Percentiles rank a stretch among this genome's conserved stretches.
Conservation (phyloP, 2,888 invertebrate genomes). For the Tachystola acroxantha region DNA sequence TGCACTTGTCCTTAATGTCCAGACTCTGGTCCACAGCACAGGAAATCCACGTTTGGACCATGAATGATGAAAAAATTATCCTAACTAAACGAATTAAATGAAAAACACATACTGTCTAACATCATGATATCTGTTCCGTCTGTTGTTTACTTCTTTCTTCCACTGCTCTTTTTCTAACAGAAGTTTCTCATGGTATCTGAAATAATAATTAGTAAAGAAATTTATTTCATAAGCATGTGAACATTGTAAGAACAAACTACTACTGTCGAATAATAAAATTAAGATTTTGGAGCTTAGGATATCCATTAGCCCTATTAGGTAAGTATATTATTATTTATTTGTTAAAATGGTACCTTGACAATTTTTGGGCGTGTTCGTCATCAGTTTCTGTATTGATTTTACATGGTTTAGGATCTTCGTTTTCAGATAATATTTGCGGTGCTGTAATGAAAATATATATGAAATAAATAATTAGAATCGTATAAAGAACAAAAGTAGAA, state of each 20-base stretch:
- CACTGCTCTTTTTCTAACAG: conserved; percentile 59
- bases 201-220: too few relatives aligned
- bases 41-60: too few relatives aligned
- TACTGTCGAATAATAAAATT: too few relatives aligned
- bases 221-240: too few relatives aligned
- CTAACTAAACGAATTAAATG: conserved; percentile 5
- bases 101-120: conserved; percentile 52
- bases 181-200: conserved; percentile 52
- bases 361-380: conserved; percentile 33
- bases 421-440: conserved; percentile 37
- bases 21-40: too few relatives aligned
- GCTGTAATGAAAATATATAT: conserved; percentile 29
- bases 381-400: conserved; percentile 25
- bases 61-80: neutral
- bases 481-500: too few relatives aligned
- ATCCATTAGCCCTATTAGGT: too few relatives aligned
- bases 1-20: too few relatives aligned
- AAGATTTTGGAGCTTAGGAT: too few relatives aligned
- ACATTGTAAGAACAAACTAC: too few relatives aligned
- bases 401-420: conserved; percentile 23
- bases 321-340: too few relatives aligned
- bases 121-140: conserved; percentile 59
- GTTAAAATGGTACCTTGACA: conserved; percentile 33
- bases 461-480: too few relatives aligned
- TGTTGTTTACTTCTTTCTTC: conserved; percentile 58